Base-by-base conservation (phyloP, 2,113 vertebrate species). In the Carassius gibelio region DNA sequence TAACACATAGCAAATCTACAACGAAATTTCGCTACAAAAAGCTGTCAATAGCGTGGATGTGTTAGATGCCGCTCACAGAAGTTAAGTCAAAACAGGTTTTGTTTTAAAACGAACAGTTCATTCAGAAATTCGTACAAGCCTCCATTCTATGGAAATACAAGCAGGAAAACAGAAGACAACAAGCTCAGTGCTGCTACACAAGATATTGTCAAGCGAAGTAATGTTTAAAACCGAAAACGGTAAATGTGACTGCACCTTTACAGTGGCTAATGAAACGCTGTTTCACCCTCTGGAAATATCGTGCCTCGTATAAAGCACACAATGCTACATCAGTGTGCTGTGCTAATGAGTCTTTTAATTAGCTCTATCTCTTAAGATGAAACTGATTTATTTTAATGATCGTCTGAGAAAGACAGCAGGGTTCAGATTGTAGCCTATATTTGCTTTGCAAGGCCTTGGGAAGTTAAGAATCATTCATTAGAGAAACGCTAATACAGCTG, bases 401-500 rank as follows among this genome's bases (percentile, higher is more conserved):
- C 62, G 45, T 52, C 45, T 81, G 80, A 59, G 74, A 64, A 86
- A 75, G 59, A 38, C 69, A 75, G 79, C 48, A 64, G 30, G 69
- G 45, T 82, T 72, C 59, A 75, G 45, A 78, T 36, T 76, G 45
- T 55, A 30, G 36, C 3, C 36, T 42, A 42, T 42, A 42, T 86
- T 62, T 13, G n/a, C 10, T 59, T 71, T 84, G 59, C 74, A 34
- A 76, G 57, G 74, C 75, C 68, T 82, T 77, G 0, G 38, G 38
- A 42, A 42, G 38, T 42, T 42, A 42, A 42, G 80, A 48, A 82
- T 79, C 50, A 75, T 90, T 30, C 30, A 30, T 30, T 84, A 85
- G 77, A 86, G 62, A 38, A 19, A 93, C 88, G 92, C 91, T 92
- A 92, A 21, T 62, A 19, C 52, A 8, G 19, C 92, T 92, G 88